phyloP scores from a whole-genome alignment of 2,888 invertebrate genomes.

The Drosophila peninsularis region DNA sequence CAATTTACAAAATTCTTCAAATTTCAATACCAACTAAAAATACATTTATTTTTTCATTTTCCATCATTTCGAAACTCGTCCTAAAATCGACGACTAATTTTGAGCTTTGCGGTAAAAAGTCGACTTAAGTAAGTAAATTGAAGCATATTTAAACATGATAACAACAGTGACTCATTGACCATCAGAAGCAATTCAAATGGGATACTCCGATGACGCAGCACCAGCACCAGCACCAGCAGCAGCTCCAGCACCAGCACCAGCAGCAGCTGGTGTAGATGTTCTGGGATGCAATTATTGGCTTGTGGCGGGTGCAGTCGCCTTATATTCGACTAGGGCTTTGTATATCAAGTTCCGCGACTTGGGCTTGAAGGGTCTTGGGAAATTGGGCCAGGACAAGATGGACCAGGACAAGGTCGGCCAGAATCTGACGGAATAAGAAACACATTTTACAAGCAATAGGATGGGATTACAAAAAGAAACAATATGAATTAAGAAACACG shows the following conservation, averaged over 20 bases:
- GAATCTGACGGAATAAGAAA: too few species aligned
- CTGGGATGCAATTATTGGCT: not conserved
- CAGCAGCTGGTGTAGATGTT: not conserved
- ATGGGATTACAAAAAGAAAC: conserved; percentile 1
- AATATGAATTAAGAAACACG: conserved; percentile 1
- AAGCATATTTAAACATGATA: too few species aligned
- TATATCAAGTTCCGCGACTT: not conserved
- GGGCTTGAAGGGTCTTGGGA: not conserved
- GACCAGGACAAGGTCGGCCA: not conserved
- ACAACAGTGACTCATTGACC: too few species aligned
- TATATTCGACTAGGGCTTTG: not conserved
- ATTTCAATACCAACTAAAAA: not conserved
- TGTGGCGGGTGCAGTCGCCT: not conserved
- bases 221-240: too few species aligned
- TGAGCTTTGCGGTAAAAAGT: not conserved
- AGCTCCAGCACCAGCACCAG: not conserved
- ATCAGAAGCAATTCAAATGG: too few species aligned
- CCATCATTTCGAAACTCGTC: not conserved
- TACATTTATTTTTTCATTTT: not conserved
- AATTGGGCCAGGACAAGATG: not conserved
- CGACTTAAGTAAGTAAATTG: not conserved
- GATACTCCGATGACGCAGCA: too few species aligned
- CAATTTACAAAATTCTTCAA: not conserved
- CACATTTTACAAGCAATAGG: not conserved
- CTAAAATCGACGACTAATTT: not conserved